Evolutionary conservation across 2,888 invertebrate species (phyloP), one percentile per base, ranked within the genome.

Genomic region (Andrena praecox): DNA sequence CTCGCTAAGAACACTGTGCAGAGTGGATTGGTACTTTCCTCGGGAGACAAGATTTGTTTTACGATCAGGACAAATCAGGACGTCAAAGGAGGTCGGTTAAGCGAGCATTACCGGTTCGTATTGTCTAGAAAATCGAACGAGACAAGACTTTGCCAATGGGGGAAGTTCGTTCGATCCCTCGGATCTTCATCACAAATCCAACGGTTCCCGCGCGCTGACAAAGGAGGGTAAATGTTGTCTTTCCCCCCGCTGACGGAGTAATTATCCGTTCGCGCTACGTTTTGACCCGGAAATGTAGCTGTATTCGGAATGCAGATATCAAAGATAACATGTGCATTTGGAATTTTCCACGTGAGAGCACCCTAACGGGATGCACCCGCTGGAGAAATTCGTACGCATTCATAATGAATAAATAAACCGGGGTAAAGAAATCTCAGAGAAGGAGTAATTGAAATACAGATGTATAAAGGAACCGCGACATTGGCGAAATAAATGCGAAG

Each of bases 171-270:
- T 56, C 27, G 56, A 1, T 10, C 10, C 56, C 10, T 8, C 0
- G 10, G 24, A 56, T 56, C 10, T 56, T 24, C 56, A 56, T 56
- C 24, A 20, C 8, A 52, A n/a, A 20, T 52, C 20, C 52, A 24
- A 54, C n/a, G 54, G 27, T 56, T 27, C 10, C 27, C 24, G 7
- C 10, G 42, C 27, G 24, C 56, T 10, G 20, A 27, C 10, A 24
- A 56, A 24, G 56, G 24, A 56, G 56, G 24, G 56, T 10, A 56
- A 56, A 56, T 56, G 56, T 56, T 56, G 60, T 60, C 60, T n/a
- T 60, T 60, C n/a, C 29, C 24, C 24, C 4, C 27, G 56, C 56
- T 10, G 56, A 27, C 24, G 24, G 24, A 10, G 20, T 24, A 56
- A 56, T 56, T 56, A 27, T 24, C 24, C 56, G 56, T 27, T 56